Base-by-base conservation (phyloP, 1,140 invertebrate species). In the Dendroctonus ponderosae region DNA sequence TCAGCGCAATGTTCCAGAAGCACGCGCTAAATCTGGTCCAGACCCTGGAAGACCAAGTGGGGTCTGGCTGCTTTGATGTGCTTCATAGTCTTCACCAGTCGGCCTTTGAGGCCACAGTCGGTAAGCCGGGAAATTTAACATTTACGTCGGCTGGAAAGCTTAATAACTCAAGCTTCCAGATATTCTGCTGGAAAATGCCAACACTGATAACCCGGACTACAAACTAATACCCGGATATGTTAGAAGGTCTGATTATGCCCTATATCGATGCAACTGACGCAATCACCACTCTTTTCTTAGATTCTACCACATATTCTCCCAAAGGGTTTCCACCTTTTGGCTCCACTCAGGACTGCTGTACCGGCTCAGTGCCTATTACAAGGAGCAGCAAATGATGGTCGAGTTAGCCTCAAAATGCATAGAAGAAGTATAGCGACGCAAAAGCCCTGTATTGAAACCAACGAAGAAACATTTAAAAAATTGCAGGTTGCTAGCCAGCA, bases 1-100 rank as follows among this genome's bases (percentile, higher is more conserved):
- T 68, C 26, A 54, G 60, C 26, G 40, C 39, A 39, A 37, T 70
- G 6, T 70, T 68, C 46, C 66, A 70, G 52, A 70, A 68, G 59
- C 69, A 70, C 37, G 56, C 66, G 1, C 14, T 56, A 39, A 68
- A 65, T 15, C 48, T 68, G 14, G 62, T 68, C 0, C 41, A 65
- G 7, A 9, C n/a, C 41, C 12, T 70, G 49, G 40, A 53, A 14
- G 14, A 9, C 39, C 6, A 65, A 8, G 56, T 43, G 5, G 52
- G 57, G 14, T 51, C 51, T 38, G 40, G 14, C 11, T 39, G 43
- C 38, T 70, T 70, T 65, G 66, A 70, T 50, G 44, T 70, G 14
- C 50, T 65, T 3, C 40, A 57, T 41, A 56, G 58, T 50, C 43
- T 70, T 7, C 69, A 70, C 40, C 39, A 64, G 38, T 53, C 61